Evolutionary conservation across 2,113 vertebrate genomes (phyloP), one percentile per base, ranked within the genome.

Genomic region (Casuarius casuarius): DNA sequence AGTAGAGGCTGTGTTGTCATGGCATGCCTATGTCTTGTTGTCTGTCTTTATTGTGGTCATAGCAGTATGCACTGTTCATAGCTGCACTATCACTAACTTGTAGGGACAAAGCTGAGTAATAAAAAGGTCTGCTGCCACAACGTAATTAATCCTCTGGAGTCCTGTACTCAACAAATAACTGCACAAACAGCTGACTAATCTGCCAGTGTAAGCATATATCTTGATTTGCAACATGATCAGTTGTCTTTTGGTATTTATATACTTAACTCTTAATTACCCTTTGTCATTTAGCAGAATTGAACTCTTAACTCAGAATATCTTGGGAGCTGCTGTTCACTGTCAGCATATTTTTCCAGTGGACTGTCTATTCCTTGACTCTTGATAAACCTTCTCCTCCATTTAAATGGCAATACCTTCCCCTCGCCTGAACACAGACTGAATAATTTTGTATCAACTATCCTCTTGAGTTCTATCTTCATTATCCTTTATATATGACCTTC

Each of bases 91-190:
- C 89, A 87, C 66, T 94, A 93, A 70, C 80, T 82, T 42, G 44
- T n/a, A 42, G 80, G 90, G 92, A 89, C 80, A 92, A 79, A 87
- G 75, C 66, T 44, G 72, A 92, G 84, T 72, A 75, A 90, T 0
- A 0, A 63, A 74, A 92, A 86, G 31, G 7, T 35, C 85, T 86
- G 40, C 76, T 94, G 83, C 73, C 73, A 76, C n/a, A 13, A 48
- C 48, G 77, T 92, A 95, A 91, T 95, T 93, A 93, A 89, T 96
- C 77, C 90, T 89, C 96, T 84, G 52, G 94, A 79, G 80, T 82
- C 48, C 62, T 58, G 68, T 62, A 84, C 44, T 44, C 89, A 82
- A 29, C 33, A 49, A 84, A 25, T 25, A 72, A 79, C 70, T 48
- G 76, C 58, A 72, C 21, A 66, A 87, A 40, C 58, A 82, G 66